Evolutionary conservation across 2,113 vertebrate species (phyloP).

Genomic region (Acanthochromis polyacanthus): DNA sequence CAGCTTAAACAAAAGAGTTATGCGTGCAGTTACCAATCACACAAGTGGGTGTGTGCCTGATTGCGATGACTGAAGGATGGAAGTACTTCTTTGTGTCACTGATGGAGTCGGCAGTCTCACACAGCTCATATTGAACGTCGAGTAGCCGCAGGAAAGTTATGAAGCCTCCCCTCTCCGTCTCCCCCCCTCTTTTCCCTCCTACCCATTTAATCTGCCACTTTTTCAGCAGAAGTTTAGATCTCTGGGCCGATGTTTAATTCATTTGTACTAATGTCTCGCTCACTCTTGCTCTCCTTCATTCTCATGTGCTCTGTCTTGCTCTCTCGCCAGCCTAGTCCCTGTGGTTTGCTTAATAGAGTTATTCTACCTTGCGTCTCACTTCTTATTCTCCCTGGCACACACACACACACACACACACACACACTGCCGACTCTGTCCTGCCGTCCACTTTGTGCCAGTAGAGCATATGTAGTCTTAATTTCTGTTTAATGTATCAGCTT

Average conservation of each 20-base stretch:
- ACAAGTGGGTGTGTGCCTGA: not conserved
- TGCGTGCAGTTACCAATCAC: conserved; percentile 20
- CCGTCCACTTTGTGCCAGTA: conserved; percentile 22
- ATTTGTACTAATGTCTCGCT: conserved; percentile 71
- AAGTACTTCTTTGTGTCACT: conserved; percentile 37
- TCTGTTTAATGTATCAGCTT: not conserved
- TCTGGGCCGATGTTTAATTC: conserved; percentile 64
- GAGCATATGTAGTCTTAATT: conserved; percentile 27
- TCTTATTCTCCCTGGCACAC: conserved; percentile 25
- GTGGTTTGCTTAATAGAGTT: conserved; percentile 56
- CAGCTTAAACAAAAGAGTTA: conserved; percentile 50
- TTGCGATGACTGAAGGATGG: conserved; percentile 19
- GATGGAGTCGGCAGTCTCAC: conserved; percentile 10
- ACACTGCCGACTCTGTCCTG: conserved; percentile 7
- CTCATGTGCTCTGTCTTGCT: conserved; percentile 48
- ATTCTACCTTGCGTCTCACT: conserved; percentile 42
- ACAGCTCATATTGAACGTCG: conserved; percentile 23
- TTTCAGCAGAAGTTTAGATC: conserved; percentile 61
- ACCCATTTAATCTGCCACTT: conserved; percentile 45
- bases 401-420: conserved; percentile 18
- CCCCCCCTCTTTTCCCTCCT: conserved; percentile 5
- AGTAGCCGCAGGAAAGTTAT: conserved; percentile 33
- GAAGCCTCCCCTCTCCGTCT: conserved; percentile 2
- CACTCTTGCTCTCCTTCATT: conserved; percentile 51
- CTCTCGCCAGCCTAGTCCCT: conserved; percentile 35